These are phyloP conservation scores for Manis javanica DNA, from an alignment of 2,797 vertebrate genomes.

Conservation along the genomic window DNA sequence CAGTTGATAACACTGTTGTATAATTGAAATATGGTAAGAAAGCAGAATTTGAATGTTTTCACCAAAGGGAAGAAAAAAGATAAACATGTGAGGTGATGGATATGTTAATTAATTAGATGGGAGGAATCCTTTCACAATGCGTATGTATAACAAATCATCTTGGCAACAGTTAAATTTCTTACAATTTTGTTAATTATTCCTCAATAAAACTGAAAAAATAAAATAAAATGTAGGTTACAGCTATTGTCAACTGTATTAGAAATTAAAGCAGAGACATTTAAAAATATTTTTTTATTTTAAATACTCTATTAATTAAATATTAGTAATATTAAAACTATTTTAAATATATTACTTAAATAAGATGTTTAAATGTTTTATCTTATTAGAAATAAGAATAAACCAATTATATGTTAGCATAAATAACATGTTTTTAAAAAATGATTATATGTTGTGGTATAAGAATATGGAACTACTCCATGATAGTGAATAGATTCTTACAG, in stretches of 20 bases:
- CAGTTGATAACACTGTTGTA: not conserved
- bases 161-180: not conserved
- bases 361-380: not conserved
- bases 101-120: not conserved
- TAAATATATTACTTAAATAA: not conserved
- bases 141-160: not conserved
- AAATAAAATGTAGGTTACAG: not conserved
- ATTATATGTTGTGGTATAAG: not conserved
- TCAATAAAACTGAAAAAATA: slow-evolving; percentile 8
- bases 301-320: not conserved
- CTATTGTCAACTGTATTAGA: not conserved
- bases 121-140: not conserved
- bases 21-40: not conserved
- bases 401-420: not conserved
- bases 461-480: not conserved
- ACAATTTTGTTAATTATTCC: not conserved
- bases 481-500: not conserved
- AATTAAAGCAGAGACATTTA: not conserved
- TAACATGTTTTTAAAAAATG: slow-evolving; percentile 10
- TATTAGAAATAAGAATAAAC: slow-evolving; percentile 11
- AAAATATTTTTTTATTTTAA: slow-evolving; percentile 11
- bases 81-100: not conserved
- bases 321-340: not conserved
- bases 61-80: not conserved
- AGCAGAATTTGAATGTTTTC: not conserved